phyloP scores from a whole-genome alignment of 1,140 invertebrate species.

The Phthorimaea operculella region DNA sequence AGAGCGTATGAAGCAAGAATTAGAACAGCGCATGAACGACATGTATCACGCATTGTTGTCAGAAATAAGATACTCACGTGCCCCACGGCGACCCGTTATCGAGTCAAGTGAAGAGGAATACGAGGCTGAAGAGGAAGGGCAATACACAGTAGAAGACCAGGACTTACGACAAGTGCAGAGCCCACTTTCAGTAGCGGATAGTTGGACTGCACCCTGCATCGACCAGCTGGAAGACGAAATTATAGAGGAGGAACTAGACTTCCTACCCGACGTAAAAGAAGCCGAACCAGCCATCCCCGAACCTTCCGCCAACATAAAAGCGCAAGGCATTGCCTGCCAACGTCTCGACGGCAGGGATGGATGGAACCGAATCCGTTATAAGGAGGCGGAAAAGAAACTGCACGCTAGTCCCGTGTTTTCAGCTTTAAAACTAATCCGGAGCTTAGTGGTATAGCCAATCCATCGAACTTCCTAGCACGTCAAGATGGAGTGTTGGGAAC shows the following conservation, averaged over 20 bases:
- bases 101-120: not conserved
- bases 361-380: slow-evolving; percentile 26
- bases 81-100: not conserved
- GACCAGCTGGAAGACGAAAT: not conserved
- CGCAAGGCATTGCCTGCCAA: slow-evolving; percentile 17
- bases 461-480: not conserved
- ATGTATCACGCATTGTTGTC: not conserved
- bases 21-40: not conserved
- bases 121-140: not conserved
- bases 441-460: not conserved
- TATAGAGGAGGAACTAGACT: not conserved
- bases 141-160: not conserved
- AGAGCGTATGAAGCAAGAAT: not conserved
- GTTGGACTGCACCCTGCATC: no score
- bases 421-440: not conserved
- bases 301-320: slow-evolving; percentile 19
- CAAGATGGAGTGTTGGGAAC: slow-evolving; percentile 4
- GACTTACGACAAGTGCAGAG: not conserved
- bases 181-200: not conserved
- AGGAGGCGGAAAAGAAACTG: slow-evolving; percentile 21
- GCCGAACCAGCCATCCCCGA: slow-evolving; percentile 17
- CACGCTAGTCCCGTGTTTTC: slow-evolving; percentile 5
- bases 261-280: slow-evolving; percentile 18
- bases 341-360: slow-evolving; percentile 9
- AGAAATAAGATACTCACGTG: no score